Percentiles rank a stretch among this genome's conserved stretches.
These are phyloP conservation scores for Dryococelus australis DNA, from an alignment of 2,888 invertebrate genomes.

Conservation along the genomic window DNA sequence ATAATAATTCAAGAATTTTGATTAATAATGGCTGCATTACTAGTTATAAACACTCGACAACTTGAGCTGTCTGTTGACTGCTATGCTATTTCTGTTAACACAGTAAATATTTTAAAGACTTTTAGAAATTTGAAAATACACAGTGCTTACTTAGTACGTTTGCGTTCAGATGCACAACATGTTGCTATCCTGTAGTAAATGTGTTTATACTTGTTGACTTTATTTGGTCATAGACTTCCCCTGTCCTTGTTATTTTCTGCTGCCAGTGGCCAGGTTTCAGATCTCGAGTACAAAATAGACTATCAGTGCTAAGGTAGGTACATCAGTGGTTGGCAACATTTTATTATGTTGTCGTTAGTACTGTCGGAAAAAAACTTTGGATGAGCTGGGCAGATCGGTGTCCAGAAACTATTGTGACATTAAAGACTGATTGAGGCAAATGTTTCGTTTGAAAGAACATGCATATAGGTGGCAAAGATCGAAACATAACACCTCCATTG, in stretches of 20 bases:
- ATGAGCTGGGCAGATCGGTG: neutral
- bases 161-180: neutral
- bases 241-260: neutral
- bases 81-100: neutral
- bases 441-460: slow-evolving; percentile 37
- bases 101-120: neutral
- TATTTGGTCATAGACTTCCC: no score
- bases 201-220: neutral
- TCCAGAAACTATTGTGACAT: slow-evolving; percentile 28
- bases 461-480: slow-evolving; percentile 38
- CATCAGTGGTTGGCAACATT: neutral
- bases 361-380: neutral
- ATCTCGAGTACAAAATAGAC: neutral
- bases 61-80: no score
- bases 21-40: no score
- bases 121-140: neutral
- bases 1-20: no score
- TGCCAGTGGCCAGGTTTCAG: neutral
- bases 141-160: neutral
- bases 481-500: slow-evolving; percentile 41
- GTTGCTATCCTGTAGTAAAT: neutral
- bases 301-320: neutral
- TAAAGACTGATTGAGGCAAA: slow-evolving; percentile 44
- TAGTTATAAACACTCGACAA: no score
- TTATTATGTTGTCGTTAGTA: neutral